These are phyloP conservation scores for Eristalinus aeneus DNA, from an alignment of 2,888 invertebrate species.

Conservation along the genomic window DNA sequence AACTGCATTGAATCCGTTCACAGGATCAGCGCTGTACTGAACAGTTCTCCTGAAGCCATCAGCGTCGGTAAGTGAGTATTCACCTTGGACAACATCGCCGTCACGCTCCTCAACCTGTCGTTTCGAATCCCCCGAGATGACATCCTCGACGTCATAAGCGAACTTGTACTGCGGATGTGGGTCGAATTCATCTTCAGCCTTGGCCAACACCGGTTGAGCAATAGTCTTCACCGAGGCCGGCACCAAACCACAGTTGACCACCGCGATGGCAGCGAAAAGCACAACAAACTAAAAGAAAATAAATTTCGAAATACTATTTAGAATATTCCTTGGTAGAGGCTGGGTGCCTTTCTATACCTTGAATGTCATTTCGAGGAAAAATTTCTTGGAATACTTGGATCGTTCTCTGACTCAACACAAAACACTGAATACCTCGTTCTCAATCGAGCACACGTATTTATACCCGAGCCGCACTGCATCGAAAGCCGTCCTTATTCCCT, in stretches of 20 bases:
- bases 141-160: slow-evolving; percentile 74
- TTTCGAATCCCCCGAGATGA: slow-evolving; percentile 75
- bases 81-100: slow-evolving; percentile 75
- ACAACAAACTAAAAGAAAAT: slow-evolving; percentile 56
- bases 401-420: slow-evolving; percentile 79
- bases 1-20: slow-evolving; percentile 74
- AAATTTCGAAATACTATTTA: not conserved
- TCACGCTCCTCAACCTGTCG: slow-evolving; percentile 75
- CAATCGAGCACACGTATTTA: slow-evolving; percentile 75
- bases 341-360: slow-evolving; percentile 57
- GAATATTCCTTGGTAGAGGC: not conserved
- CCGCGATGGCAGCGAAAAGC: slow-evolving; percentile 66
- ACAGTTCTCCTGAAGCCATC: slow-evolving; percentile 74
- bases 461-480: slow-evolving; percentile 70
- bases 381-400: slow-evolving; percentile 49
- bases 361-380: slow-evolving; percentile 66
- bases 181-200: slow-evolving; percentile 71
- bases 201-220: slow-evolving; percentile 63
- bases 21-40: slow-evolving; percentile 73
- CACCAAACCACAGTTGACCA: slow-evolving; percentile 61
- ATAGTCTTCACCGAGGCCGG: slow-evolving; percentile 45
- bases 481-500: slow-evolving; percentile 37
- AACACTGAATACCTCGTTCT: slow-evolving; percentile 79
- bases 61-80: slow-evolving; percentile 74
- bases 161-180: slow-evolving; percentile 74